Base-by-base conservation (phyloP, 2,113 vertebrate genomes). In the Formicarius rufipectus region DNA sequence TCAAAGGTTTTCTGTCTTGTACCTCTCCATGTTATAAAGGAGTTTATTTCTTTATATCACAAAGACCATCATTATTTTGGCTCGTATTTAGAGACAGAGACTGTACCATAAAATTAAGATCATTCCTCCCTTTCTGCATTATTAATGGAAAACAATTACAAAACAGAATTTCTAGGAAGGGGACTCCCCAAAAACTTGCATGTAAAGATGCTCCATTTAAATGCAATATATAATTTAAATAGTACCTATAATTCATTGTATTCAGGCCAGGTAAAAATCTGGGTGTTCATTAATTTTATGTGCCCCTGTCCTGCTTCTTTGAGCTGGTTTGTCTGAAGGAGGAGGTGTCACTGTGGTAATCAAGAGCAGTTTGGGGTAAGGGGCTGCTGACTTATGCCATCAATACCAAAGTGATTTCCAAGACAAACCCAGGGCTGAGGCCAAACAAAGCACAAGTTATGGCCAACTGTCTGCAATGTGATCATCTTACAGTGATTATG, bases 331-430 rank as follows among this genome's bases (percentile, higher is more conserved):
- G 31, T 74, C n/a, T 68, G 44, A 28, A 28, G n/a, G 60, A 83
- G 52, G 80, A 27, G 62, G 17, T 87, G 67, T 87, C 22, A 3
- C 77, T 25, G 33, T 7, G 73, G 80, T 85, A 80, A 92, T 87
- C 40, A 77, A n/a, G 69, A 79, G 85, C 93, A 80, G 77, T 72
- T 87, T 37, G 84, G 81, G 69, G 44, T 64, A 28, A 52, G 25
- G 47, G 91, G 45, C 89, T 94, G 91, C 77, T 92, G 91, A 93
- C 89, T 95, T 95, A 69, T 94, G 87, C 78, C 74, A 59, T 91
- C 84, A 62, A 85, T 90, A 87, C 74, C 91, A 13, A 92, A 80
- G 89, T 69, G 94, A 95, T 94, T 95, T 91, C 87, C 84, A 66
- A 94, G 84, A 95, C 69, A 97, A 94, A 89, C 86, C 49, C 81